phyloP scores from a whole-genome alignment of 2,113 vertebrate species.

The Rhinopomastus cyanomelas region DNA sequence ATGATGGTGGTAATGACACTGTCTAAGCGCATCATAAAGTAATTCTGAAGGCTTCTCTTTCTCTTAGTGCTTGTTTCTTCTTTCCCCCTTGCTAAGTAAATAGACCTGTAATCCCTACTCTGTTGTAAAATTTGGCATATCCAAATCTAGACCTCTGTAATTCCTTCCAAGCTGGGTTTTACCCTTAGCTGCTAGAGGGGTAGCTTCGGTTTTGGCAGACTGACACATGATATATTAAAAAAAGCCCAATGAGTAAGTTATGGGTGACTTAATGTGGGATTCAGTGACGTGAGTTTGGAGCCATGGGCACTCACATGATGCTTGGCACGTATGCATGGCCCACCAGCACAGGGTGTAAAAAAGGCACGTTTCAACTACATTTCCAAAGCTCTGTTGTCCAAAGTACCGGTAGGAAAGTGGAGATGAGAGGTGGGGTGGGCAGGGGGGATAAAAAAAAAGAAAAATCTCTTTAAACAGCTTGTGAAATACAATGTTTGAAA shows the following conservation, averaged over 20 bases:
- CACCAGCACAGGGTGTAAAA: background rate
- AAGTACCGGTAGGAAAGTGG: slow-evolving; percentile 64
- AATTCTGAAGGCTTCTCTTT: slow-evolving; percentile 13
- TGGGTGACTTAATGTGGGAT: background rate
- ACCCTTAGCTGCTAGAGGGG: background rate
- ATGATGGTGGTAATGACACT: background rate
- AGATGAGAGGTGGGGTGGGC: slow-evolving; percentile 69
- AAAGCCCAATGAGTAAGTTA: background rate
- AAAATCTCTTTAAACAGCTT: slow-evolving; percentile 77
- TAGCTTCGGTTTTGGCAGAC: background rate
- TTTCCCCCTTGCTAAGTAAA: slow-evolving; percentile 17
- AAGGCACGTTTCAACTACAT: slow-evolving; percentile 51
- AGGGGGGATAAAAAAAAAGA: background rate
- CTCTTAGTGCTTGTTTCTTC: slow-evolving; percentile 22
- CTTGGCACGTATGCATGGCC: rapidly evolving
- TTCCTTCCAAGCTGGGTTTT: background rate
- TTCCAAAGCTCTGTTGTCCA: slow-evolving; percentile 64
- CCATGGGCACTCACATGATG: background rate
- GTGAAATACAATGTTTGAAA: slow-evolving; percentile 84
- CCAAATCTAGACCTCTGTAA: background rate
- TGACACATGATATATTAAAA: background rate
- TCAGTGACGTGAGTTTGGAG: background rate
- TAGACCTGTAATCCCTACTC: slow-evolving; percentile 21
- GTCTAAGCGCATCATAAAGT: background rate
- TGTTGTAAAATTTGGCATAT: slow-evolving; percentile 21